A percentile compares a stretch with the other conserved stretches of the same genome.
Conservation (phyloP, 2,113 vertebrate genomes). For the Vicugna pacos region DNA sequence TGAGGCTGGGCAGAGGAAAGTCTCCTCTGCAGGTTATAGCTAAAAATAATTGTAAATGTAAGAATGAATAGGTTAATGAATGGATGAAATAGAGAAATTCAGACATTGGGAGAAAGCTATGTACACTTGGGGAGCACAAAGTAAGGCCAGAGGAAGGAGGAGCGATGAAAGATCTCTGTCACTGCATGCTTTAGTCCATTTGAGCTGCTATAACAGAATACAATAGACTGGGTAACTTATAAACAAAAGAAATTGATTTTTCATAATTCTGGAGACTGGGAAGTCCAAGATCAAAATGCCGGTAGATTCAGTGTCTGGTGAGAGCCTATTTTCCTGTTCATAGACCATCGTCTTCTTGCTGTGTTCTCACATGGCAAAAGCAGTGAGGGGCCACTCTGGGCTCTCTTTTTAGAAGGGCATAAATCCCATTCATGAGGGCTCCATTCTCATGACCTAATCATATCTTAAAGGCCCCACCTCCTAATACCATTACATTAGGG, state of each 20-base stretch:
- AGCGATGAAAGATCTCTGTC: background rate
- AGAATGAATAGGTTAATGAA: background rate
- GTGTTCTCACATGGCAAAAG: background rate
- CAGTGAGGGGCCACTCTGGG: background rate
- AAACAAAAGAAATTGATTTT: conserved; percentile 4
- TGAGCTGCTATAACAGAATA: background rate
- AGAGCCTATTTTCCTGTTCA: background rate
- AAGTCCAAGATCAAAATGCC: background rate
- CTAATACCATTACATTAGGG: background rate
- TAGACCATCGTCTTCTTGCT: background rate
- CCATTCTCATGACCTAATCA: background rate
- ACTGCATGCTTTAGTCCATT: background rate
- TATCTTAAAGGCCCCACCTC: background rate
- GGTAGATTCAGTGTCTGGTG: background rate
- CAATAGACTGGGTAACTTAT: background rate
- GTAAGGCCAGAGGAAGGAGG: background rate
- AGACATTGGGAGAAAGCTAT: background rate
- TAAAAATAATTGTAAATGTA: conserved; percentile 25
- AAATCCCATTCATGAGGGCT: background rate
- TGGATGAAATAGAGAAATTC: background rate
- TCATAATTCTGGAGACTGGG: background rate
- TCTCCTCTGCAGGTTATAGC: background rate
- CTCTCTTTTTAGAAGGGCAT: background rate
- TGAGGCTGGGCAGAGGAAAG: background rate
- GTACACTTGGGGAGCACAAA: background rate